Evolutionary conservation across 2,113 vertebrate genomes (phyloP).

Genomic region (Siniperca chuatsi): DNA sequence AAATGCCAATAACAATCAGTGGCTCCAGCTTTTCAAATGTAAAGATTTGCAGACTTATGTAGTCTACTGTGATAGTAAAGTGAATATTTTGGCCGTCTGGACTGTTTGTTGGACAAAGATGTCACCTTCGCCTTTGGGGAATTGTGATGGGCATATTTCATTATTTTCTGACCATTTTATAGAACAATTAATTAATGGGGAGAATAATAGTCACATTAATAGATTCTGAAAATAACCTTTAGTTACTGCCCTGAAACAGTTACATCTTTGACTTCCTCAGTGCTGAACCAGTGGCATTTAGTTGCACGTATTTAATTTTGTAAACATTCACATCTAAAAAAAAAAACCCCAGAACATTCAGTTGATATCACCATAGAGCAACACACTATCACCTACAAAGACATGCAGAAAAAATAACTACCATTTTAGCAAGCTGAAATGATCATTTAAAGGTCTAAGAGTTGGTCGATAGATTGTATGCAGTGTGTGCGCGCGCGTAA

Average conservation of each 20-base stretch:
- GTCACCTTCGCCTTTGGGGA: not conserved
- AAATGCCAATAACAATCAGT: too few relatives aligned
- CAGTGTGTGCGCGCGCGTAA: not conserved
- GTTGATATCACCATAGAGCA: not conserved
- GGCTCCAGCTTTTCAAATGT: not conserved
- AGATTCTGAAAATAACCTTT: not conserved
- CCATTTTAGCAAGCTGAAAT: slow-evolving; percentile 4
- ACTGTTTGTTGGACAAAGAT: not conserved
- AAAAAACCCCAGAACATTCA: not conserved
- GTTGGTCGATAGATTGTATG: slow-evolving; percentile 26
- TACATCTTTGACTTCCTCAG: not conserved
- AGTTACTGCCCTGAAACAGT: not conserved
- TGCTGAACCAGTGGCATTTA: not conserved
- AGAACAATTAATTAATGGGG: not conserved
- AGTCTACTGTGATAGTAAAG: not conserved
- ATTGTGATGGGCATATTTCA: not conserved
- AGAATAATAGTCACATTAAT: not conserved
- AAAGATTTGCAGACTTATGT: not conserved
- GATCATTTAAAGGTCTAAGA: slow-evolving; percentile 43
- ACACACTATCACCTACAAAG: not conserved
- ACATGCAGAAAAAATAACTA: slow-evolving; percentile 22
- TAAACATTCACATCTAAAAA: not conserved
- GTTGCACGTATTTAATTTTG: not conserved
- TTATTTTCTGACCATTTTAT: not conserved
- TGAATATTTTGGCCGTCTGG: not conserved